phyloP scores from a whole-genome alignment of 2,888 invertebrate genomes.

The Liodrosophila aerea region DNA sequence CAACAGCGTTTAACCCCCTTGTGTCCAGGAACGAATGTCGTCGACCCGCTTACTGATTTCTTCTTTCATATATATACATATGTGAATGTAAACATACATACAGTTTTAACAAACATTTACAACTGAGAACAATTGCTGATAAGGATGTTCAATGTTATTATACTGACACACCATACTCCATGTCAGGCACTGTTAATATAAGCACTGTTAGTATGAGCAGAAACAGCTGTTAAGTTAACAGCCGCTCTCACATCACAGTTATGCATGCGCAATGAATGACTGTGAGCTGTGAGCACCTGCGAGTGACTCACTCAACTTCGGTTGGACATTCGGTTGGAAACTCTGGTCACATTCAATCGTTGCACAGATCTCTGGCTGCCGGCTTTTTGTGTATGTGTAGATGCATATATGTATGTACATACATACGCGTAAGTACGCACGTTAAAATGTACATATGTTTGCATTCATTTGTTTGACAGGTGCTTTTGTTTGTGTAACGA shows the following conservation, averaged over 20 bases:
- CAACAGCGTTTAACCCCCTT: slow-evolving; percentile 5
- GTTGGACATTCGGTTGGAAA: slow-evolving; percentile 26
- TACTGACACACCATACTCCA: no score
- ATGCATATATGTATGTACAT: slow-evolving; percentile 13
- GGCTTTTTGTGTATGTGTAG: slow-evolving; percentile 18
- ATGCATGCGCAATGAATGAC: slow-evolving; percentile 24
- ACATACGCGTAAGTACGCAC: background rate
- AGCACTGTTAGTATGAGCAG: no score
- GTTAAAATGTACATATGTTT: background rate
- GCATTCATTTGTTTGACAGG: slow-evolving; percentile 62
- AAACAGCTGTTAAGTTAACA: slow-evolving; percentile 44
- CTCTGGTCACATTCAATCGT: slow-evolving; percentile 55
- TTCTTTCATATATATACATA: no score
- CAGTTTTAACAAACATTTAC: no score
- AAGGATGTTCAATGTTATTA: no score
- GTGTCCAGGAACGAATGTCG: slow-evolving; percentile 16
- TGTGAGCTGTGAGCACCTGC: slow-evolving; percentile 41
- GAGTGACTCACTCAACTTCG: slow-evolving; percentile 51
- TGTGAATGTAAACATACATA: no score
- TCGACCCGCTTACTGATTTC: slow-evolving; percentile 27
- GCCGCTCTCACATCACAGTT: slow-evolving; percentile 31
- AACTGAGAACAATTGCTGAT: no score
- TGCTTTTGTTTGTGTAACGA: slow-evolving; percentile 67
- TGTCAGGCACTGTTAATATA: no score
- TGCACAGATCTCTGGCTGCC: slow-evolving; percentile 43